phyloP scores from a whole-genome alignment of 2,113 vertebrate genomes.

The Zosterops lateralis region DNA sequence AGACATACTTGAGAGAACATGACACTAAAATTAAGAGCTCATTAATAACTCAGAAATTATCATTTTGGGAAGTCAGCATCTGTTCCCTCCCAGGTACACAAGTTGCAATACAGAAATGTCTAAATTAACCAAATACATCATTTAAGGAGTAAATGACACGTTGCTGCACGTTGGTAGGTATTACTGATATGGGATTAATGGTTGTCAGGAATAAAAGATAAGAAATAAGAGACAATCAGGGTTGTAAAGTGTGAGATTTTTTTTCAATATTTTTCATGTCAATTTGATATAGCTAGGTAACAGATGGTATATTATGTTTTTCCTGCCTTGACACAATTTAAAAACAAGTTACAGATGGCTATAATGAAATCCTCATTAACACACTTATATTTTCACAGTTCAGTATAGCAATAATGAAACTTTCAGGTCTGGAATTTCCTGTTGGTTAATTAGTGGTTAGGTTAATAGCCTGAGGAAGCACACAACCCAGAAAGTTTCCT shows the following conservation, averaged over 20 bases:
- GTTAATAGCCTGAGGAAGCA: constrained; percentile 46
- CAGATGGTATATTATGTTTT: constrained; percentile 51
- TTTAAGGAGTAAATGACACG: background rate
- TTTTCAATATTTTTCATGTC: background rate
- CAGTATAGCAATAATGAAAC: constrained; percentile 43
- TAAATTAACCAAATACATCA: background rate
- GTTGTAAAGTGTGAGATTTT: background rate
- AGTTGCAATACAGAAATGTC: background rate
- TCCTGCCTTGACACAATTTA: constrained; percentile 35
- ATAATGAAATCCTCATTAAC: constrained; percentile 56
- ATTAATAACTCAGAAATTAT: background rate
- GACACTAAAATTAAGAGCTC: background rate
- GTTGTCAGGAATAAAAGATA: background rate
- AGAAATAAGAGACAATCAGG: background rate
- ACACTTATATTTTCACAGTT: constrained; percentile 50
- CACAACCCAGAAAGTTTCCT: constrained; percentile 30
- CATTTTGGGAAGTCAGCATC: background rate
- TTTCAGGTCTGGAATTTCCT: constrained; percentile 48
- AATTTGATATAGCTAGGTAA: constrained; percentile 1
- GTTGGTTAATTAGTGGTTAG: constrained; percentile 56
- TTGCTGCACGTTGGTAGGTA: fast-evolving
- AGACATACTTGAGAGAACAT: background rate
- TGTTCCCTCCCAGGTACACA: background rate
- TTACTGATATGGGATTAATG: background rate
- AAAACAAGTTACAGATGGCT: constrained; percentile 57